These are phyloP conservation scores for Knipowitschia caucasica DNA, from an alignment of 2,797 vertebrate species.

Conservation along the genomic window DNA sequence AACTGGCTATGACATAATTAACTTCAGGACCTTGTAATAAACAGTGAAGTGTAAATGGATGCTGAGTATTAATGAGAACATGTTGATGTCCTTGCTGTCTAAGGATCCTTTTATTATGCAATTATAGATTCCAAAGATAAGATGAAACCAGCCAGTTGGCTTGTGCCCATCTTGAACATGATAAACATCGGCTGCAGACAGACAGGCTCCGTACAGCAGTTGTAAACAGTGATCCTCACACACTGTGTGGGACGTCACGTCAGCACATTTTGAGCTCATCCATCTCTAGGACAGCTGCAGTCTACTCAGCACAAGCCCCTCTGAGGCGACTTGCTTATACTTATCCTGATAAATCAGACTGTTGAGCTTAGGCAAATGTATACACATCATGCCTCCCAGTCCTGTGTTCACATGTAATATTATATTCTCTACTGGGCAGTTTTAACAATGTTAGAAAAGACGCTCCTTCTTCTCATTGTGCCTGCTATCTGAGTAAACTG, in stretches of 20 bases:
- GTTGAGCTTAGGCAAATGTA: background rate
- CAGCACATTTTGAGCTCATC: conserved; percentile 49
- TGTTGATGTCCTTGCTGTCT: too few species aligned
- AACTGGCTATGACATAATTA: too few species aligned
- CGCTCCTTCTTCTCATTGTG: too few species aligned
- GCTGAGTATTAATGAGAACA: too few species aligned
- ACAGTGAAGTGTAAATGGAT: too few species aligned
- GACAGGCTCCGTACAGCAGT: background rate
- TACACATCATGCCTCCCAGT: background rate
- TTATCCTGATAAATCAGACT: conserved; percentile 9
- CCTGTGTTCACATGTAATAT: background rate
- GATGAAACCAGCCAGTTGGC: background rate
- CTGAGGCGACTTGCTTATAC: background rate
- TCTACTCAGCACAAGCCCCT: conserved; percentile 30
- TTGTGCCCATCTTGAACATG: background rate
- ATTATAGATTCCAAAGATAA: background rate
- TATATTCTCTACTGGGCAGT: background rate
- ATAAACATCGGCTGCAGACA: conserved; percentile 1
- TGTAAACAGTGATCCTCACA: background rate
- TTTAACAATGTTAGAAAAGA: too few species aligned
- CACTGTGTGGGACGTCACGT: conserved; percentile 9
- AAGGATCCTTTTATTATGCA: too few species aligned
- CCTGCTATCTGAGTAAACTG: too few species aligned
- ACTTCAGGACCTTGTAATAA: too few species aligned
- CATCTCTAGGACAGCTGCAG: conserved; percentile 46